Percentiles rank a stretch among this genome's conserved stretches.
Conservation (phyloP, 2,797 vertebrate genomes). For the Cygnus olor region DNA sequence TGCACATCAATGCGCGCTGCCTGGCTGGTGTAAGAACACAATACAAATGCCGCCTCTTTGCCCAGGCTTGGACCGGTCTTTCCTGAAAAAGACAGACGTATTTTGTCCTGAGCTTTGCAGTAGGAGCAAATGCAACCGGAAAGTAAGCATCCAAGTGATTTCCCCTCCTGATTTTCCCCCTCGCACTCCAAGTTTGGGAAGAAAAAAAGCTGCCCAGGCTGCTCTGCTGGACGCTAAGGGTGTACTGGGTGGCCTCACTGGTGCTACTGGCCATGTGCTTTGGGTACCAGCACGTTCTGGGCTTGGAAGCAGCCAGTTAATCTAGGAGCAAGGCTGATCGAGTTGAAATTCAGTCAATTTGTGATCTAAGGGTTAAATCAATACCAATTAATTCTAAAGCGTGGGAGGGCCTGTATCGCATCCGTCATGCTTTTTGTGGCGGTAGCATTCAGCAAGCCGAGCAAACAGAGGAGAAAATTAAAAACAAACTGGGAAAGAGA, state of each 20-base stretch:
- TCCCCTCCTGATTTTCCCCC: neutral
- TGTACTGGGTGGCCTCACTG: neutral
- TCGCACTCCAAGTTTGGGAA: neutral
- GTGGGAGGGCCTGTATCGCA: neutral
- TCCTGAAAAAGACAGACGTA: neutral
- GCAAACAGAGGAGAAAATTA: neutral
- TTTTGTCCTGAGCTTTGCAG: neutral
- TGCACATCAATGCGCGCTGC: neutral
- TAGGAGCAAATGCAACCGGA: neutral
- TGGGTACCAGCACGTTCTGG: neutral
- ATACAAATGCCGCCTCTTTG: neutral
- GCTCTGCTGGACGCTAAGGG: neutral
- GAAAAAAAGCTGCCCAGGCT: neutral
- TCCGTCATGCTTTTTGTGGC: neutral
- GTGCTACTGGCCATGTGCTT: neutral
- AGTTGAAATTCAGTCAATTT: slow-evolving; percentile 32
- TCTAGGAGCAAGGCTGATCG: neutral
- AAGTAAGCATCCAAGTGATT: neutral
- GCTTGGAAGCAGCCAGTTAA: neutral
- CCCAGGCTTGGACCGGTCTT: neutral
- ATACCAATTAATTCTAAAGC: slow-evolving; percentile 53
- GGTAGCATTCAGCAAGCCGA: neutral
- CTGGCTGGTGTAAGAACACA: neutral
- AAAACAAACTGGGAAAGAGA: neutral
- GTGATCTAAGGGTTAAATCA: slow-evolving; percentile 46